Percentiles rank a stretch among this genome's conserved stretches.
These are phyloP conservation scores for Siniperca chuatsi DNA, from an alignment of 2,113 vertebrate species.

Conservation along the genomic window DNA sequence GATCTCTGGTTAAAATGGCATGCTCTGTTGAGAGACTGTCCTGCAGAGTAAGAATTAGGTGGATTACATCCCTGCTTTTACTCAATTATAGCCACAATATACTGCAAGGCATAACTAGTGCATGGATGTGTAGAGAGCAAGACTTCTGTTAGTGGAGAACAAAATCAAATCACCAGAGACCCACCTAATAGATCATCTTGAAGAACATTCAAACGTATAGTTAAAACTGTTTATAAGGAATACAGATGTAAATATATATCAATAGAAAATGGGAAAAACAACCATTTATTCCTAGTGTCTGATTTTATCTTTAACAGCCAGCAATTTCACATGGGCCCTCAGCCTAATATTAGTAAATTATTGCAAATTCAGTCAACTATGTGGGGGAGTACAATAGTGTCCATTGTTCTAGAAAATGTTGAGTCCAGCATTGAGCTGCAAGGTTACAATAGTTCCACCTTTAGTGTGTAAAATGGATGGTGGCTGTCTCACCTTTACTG, in stretches of 20 bases:
- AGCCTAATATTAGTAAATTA: conserved; percentile 60
- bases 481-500: conserved; percentile 29
- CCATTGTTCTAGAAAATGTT: conserved; percentile 66
- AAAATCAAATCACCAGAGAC: neutral
- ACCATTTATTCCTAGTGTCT: neutral
- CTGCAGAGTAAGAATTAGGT: conserved; percentile 53
- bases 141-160: neutral
- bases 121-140: conserved; percentile 6
- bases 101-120: conserved; percentile 16
- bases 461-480: neutral
- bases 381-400: conserved; percentile 60
- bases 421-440: conserved; percentile 11
- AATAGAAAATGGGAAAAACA: neutral
- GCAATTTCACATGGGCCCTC: conserved; percentile 5
- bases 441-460: conserved; percentile 39
- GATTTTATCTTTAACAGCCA: conserved; percentile 19
- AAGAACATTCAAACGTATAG: neutral
- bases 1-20: conserved; percentile 41
- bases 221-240: neutral
- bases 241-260: neutral
- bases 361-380: conserved; percentile 67
- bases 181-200: neutral
- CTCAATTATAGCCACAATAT: conserved; percentile 39
- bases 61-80: conserved; percentile 43
- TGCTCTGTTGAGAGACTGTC: conserved; percentile 29